Base-by-base conservation (phyloP, 2,797 vertebrate genomes). In the Syngnathus acus region DNA sequence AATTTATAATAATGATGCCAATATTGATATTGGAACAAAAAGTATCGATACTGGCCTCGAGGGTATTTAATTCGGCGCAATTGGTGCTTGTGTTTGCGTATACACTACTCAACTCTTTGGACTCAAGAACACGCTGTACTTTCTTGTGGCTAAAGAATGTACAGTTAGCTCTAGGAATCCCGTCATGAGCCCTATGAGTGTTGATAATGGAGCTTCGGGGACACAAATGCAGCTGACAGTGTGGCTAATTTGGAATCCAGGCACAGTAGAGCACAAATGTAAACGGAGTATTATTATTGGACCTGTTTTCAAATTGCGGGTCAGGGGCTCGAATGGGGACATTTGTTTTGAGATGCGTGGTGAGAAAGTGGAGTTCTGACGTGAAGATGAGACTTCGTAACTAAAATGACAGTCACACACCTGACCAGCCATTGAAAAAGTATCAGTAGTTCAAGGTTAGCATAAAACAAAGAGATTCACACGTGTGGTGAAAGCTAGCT, bases 181-280 rank as follows among this genome's bases (percentile, higher is more conserved):
- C 8, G 38, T 59, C 16, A 59, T 10, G 17, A 11, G 32, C 37
- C 57, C 37, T 5, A 6, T n/a, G 58, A 40, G 38, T 60, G 38
- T 3, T 40, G 9, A 60, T 40, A 39, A 39, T 9, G 58, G 38
- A 40, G 9, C 59, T 42, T 61, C 17, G 42, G 39, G 59, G 39
- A 40, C 58, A 40, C 37, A 21, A 60, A 60, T 40, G 58, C 17
- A 60, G 32, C 58, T 40, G 59, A 61, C 59, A 61, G 59, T 39
- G 38, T 61, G 10, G 38, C 59, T 61, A 42, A 61, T 40, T 42
- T 42, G 38, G 58, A 60, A 60, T 60, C 58, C 58, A 60, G 55
- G 55, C 32, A 16, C 32, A 58, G 38, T 14, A 19, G 9, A n/a
- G 58, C 51, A 54, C 21, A 54, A 54, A 54, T 51, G 48, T 51